phyloP scores from a whole-genome alignment of 2,113 vertebrate genomes.

The Chinchilla lanigera region DNA sequence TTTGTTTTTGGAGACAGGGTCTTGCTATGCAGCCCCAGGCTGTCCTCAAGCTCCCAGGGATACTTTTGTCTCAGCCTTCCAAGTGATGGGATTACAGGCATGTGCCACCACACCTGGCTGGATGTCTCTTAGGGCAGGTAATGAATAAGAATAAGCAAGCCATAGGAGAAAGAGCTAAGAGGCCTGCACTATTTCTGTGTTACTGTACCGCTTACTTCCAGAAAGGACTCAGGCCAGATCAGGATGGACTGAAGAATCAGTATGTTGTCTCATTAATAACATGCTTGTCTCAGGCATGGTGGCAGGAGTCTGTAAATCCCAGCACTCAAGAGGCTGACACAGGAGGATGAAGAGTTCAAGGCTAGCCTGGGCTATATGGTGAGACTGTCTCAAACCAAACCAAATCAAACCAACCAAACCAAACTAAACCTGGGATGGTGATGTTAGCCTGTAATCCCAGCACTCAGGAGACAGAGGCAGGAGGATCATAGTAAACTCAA shows the following conservation, averaged over 20 bases:
- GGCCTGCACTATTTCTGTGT: neutral
- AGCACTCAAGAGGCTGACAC: neutral
- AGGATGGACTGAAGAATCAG: neutral
- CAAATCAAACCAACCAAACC: neutral
- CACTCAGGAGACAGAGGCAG: neutral
- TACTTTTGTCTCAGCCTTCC: neutral
- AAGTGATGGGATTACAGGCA: neutral
- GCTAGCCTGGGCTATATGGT: neutral
- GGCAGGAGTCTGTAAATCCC: neutral
- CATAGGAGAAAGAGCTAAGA: neutral
- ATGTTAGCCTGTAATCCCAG: neutral
- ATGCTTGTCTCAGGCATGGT: neutral
- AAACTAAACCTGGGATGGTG: neutral
- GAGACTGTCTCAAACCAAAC: neutral
- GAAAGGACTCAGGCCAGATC: neutral
- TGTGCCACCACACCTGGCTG: neutral
- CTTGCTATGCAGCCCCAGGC: neutral
- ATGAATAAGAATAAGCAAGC: neutral
- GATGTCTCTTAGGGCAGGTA: neutral
- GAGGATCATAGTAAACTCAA: neutral
- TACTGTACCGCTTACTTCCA: neutral
- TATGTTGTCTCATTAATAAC: neutral
- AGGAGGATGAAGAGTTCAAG: neutral
- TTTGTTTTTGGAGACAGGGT: neutral
- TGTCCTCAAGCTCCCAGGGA: neutral